These are phyloP conservation scores for Thymallus thymallus DNA, from an alignment of 2,113 vertebrate species.

Conservation along the genomic window DNA sequence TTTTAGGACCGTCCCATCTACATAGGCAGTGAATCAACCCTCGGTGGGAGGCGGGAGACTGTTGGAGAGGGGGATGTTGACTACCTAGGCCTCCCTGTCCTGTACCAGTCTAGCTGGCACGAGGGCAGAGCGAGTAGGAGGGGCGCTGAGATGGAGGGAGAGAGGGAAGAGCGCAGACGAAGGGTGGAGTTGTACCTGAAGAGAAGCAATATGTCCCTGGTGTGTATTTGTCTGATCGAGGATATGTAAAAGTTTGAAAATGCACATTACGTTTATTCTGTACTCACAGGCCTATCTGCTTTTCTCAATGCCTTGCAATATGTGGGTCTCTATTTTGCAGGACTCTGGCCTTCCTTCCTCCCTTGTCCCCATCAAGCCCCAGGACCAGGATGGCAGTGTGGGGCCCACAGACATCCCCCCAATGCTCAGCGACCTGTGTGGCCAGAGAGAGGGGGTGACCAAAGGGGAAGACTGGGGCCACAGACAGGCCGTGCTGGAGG, in stretches of 20 bases:
- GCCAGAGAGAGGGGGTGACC: constrained; percentile 18
- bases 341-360: constrained; percentile 70
- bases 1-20: constrained; percentile 54
- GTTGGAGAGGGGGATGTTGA: constrained; percentile 74
- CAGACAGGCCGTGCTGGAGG: constrained; percentile 24
- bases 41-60: constrained; percentile 59
- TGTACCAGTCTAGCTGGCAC: constrained; percentile 21
- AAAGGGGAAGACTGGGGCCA: constrained; percentile 25
- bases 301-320: background rate
- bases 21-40: constrained; percentile 76
- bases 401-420: constrained; percentile 22
- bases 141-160: constrained; percentile 34
- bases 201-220: constrained; percentile 71
- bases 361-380: constrained; percentile 2
- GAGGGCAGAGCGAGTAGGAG: constrained; percentile 31
- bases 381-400: background rate
- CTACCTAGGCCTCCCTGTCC: constrained; percentile 65
- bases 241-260: background rate
- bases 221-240: constrained; percentile 22
- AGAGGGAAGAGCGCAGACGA: constrained; percentile 45
- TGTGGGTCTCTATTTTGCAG: constrained; percentile 36
- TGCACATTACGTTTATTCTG: background rate
- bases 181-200: constrained; percentile 61
- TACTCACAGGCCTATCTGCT: background rate
- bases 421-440: background rate